Base-by-base conservation (phyloP, 2,113 vertebrate genomes). In the Paedocypris sp. region DNA sequence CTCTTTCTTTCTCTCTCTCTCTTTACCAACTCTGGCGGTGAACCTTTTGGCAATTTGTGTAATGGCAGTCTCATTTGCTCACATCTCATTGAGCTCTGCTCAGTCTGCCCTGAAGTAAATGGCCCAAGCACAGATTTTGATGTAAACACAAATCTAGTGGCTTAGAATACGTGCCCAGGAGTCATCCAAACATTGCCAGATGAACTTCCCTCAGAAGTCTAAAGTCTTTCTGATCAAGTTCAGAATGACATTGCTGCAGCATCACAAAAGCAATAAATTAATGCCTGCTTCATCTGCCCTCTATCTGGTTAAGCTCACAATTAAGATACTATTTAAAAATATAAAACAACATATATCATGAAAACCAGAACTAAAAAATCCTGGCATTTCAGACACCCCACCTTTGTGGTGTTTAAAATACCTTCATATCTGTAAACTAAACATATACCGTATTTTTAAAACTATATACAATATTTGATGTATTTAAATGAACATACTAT, bases 61-160 rank as follows among this genome's bases (percentile, higher is more conserved):
- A 69, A 72, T 80, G 73, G 72, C 76, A 81, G 85, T 85, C 82
- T 73, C 49, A 70, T 82, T 74, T 77, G 79, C 81, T 85, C 84
- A 42, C 38, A 50, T 62, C 60, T 79, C 78, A 72, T 72, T 76
- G 66, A 67, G 72, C 77, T 11, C 33, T 71, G 72, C 63, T 66
- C 80, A 67, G 69, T 71, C 77, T 75, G 71, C 80, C 81, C 59
- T 25, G 1, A 74, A 78, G 49, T 42, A 52, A 72, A 67, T 60
- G 79, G 51, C 68, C 77, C 75, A 74, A 65, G 50, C 76, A 77
- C 74, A 73, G 78, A 52, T 73, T 77, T 66, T 79, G 35, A 75
- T 73, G 70, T 74, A 83, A 74, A 75, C 77, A 70, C 63, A 61
- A 75, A 67, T 82, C 72, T 73, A 72, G 76, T 72, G 63, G 77